Base-by-base conservation (phyloP, 2,888 invertebrate genomes). In the Leptopilina syphax region DNA sequence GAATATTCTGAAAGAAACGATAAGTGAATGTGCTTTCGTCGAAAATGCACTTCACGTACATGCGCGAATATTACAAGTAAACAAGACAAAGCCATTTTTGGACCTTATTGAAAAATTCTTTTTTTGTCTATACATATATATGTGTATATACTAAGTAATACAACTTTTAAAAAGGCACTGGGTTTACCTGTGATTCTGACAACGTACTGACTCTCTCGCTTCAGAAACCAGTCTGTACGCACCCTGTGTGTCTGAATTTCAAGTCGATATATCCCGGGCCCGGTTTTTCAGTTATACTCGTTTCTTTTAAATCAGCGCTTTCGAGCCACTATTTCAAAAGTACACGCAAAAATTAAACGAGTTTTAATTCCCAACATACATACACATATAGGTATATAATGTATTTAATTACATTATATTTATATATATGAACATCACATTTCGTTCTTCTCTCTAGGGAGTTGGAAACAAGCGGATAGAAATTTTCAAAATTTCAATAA, bases 221-320 rank as follows among this genome's bases (percentile, higher is more conserved):
- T 60, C 54, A 34, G 0, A 73, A 73, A 73, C 73, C 73, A 73
- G 73, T 73, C 73, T 57, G 47, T 68, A 73, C 57, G 24, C 73
- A n/a, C 73, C 73, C 54, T 73, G 57, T 73, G 73, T 73, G 73
- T n/a, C 73, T 57, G 73, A 73, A 73, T 73, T 57, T 73, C 73
- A 73, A 73, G 73, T 73, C 34, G 73, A 73, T 73, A 73, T 73
- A 60, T 73, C 73, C 73, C 57, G 34, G 73, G 57, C 73, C 73
- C 57, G 73, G 57, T 73, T 73, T 73, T 73, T 60, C 73, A 73
- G 73, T 73, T 73, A 50, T 50, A 73, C 73, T 73, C 73, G 57
- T 73, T 73, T 50, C 50, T 50, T 50, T 73, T 73, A 60, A 73
- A 73, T 73, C 73, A 73, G 34, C 73, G 57, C 54, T 73, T 73